Evolutionary conservation across 2,797 vertebrate species (phyloP).

Genomic region (Catamblyrhynchus diadema): DNA sequence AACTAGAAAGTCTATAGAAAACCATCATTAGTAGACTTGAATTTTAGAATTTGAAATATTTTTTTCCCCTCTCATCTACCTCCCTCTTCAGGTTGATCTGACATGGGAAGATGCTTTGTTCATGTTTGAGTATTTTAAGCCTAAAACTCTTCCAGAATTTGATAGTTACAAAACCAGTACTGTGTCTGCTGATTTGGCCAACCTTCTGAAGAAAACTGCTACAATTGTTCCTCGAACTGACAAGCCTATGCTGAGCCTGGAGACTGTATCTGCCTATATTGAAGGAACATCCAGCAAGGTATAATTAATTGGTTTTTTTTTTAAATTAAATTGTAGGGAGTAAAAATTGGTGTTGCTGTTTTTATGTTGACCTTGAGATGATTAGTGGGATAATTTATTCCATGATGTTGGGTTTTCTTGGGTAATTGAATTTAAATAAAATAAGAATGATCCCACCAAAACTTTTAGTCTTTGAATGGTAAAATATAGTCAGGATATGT

Average conservation of each 20-base stretch:
- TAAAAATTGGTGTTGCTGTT: not conserved
- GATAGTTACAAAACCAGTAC: conserved; percentile 99
- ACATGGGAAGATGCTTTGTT: conserved; percentile 91
- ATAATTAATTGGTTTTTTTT: not conserved
- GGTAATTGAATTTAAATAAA: not conserved
- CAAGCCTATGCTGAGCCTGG: conserved; percentile 85
- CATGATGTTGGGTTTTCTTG: not conserved
- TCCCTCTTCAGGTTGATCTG: conserved; percentile 86
- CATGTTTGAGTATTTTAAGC: conserved; percentile 98
- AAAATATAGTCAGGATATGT: not conserved
- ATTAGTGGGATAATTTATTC: not conserved
- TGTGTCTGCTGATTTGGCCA: conserved; percentile 94
- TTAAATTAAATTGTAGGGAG: not conserved
- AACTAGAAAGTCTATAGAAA: not conserved
- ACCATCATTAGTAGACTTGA: not conserved
- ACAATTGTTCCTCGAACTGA: conserved; percentile 85
- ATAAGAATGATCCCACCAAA: not conserved
- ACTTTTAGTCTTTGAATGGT: not conserved
- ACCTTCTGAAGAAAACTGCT: conserved; percentile 90
- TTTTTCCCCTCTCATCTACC: not conserved
- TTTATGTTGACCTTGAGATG: not conserved
- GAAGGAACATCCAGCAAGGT: conserved; percentile 89
- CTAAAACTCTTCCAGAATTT: conserved; percentile 95
- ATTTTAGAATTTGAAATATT: not conserved
- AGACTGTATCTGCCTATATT: conserved; percentile 90